Evolutionary conservation across 2,888 invertebrate genomes (phyloP), one percentile per base, ranked within the genome.

Genomic region (Oscheius sp.): DNA sequence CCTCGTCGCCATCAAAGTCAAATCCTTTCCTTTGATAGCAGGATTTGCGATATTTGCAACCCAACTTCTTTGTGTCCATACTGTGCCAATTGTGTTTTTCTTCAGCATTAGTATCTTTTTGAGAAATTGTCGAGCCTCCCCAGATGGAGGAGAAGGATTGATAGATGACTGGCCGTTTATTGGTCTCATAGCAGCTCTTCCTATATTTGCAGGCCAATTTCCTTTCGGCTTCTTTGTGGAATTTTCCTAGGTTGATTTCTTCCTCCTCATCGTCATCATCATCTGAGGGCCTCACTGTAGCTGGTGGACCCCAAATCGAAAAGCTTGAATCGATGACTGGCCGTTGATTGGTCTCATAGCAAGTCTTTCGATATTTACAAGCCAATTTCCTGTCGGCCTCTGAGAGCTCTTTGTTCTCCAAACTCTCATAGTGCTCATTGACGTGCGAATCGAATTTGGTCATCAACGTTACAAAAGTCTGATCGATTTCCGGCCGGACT

Each of bases 171-270:
- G 82, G 83, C 23, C 78, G 69, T 8, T 75, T 33, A 27, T 82
- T 85, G 8, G 77, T 81, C 50, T 82, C 78, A 65, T 85, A 85
- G 67, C 85, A 85, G 17, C 75, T 73, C 67, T 83, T 83, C 6
- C 85, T 71, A 65, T 86, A 85, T 57, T 83, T 80, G 75, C 85
- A 85, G 20, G 42, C 45, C 6, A 8, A 8, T 29, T 61, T 42
- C 6, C 42, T 29, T n/a, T 69, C 5, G 37, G 37, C 33, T 39
- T 65, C 72, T 34, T 57, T 61, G 17, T 64, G 48, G 58, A 55
- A 42, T 23, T 61, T 67, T 23, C 67, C 48, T 37, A 61, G 65
- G 42, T 66, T 46, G 34, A 6, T 55, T 33, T 67, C 68, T 34
- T n/a, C n/a, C 4, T n/a, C 12, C 5, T 48, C 67, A n/a, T n/a